Evolutionary conservation across 1,140 invertebrate species (phyloP).

Genomic region (Melanaphis sacchari): DNA sequence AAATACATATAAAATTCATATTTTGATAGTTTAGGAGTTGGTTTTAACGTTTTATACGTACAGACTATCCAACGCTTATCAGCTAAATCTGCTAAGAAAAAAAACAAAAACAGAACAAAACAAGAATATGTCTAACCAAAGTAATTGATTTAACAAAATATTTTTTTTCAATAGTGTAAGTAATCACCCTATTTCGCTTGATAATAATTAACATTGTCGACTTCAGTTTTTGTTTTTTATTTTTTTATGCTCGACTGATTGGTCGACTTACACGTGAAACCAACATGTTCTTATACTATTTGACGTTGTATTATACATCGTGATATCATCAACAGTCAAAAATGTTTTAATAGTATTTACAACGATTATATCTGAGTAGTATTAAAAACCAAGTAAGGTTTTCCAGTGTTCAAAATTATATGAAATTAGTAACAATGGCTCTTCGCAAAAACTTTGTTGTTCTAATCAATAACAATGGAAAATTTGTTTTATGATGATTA

Average conservation of each 20-base stretch:
- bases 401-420: neutral
- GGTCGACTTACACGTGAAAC: neutral
- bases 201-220: neutral
- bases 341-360: neutral
- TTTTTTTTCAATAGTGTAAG: neutral
- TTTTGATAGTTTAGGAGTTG: neutral
- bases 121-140: neutral
- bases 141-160: neutral
- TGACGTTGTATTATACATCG: neutral
- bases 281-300: neutral
- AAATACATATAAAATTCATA: slow-evolving; percentile 23
- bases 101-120: neutral
- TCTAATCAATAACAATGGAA: neutral
- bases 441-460: neutral
- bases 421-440: neutral
- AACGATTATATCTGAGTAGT: neutral
- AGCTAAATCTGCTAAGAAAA: neutral
- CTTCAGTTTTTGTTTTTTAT: neutral
- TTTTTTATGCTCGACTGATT: neutral
- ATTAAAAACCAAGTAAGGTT: neutral
- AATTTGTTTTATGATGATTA: neutral
- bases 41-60: neutral
- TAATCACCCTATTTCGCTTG: neutral
- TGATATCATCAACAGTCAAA: neutral
- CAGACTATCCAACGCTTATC: neutral